Evolutionary conservation across 2,113 vertebrate genomes (phyloP), one percentile per base, ranked within the genome.

Genomic region (Sorex fumeus): DNA sequence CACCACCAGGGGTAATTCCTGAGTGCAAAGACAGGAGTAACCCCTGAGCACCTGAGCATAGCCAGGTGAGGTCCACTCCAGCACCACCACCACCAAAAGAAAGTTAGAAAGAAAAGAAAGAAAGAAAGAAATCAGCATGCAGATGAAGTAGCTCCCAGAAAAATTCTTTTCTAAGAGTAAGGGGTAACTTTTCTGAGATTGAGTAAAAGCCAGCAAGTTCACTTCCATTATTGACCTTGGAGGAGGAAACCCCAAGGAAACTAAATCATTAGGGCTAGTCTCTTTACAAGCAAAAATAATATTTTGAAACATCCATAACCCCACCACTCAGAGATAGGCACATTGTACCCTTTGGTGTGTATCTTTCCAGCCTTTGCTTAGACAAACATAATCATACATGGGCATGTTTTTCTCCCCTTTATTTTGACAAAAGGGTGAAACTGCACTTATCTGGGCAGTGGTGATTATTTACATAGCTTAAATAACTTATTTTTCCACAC

Each of bases 251-350:
- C 23, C 70, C 71, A 57, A 60, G 25, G 57, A 71, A 72, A 32
- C 21, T 8, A 62, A 43, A 43, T 72, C 32, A 84, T n/a, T 53
- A 27, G 16, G 57, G 16, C 11, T 40, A 13, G 0, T 53, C 16
- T 90, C 32, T 62, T 71, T 80, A 93, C 84, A 92, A 92, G 86
- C 25, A 92, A 84, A 94, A 93, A 87, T 50, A 92, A 80, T 95
- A 93, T 90, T 95, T 87, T 93, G 86, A 67, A 69, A 70, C 10
- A 75, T 34, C 4, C 6, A 15, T 60, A 50, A 64, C 80, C 78
- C 19, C 34, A 87, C 36, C 25, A 84, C 81, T 34, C 82, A 89
- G 67, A 94, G 88, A 94, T 89, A 93, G 86, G 60, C 91, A 93
- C 71, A 85, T 50, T 83, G 69, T 83, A 82, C 28, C 43, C 78